Evolutionary conservation across 2,888 invertebrate species (phyloP).

Genomic region (Hylaea fasciaria): DNA sequence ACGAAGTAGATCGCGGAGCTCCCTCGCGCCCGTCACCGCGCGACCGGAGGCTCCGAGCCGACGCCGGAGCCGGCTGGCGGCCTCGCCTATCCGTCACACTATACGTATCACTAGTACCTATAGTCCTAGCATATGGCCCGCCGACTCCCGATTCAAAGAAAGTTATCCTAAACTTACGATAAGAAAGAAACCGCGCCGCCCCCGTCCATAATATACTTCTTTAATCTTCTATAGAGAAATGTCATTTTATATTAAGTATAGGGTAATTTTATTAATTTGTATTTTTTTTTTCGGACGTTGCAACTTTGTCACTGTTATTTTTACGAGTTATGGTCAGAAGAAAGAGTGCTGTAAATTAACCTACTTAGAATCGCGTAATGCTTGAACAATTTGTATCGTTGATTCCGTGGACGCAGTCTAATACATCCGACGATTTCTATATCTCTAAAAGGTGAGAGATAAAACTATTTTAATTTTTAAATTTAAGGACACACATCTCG

Average conservation of each 20-base stretch:
- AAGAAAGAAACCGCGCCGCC: slow-evolving; percentile 61
- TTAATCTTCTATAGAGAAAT: slow-evolving; percentile 72
- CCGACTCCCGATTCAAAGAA: slow-evolving; percentile 32
- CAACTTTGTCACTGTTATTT: slow-evolving; percentile 72
- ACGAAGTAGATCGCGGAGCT: slow-evolving; percentile 45
- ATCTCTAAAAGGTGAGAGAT: slow-evolving; percentile 59
- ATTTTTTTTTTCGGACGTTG: slow-evolving; percentile 75
- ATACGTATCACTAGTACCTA: slow-evolving; percentile 14
- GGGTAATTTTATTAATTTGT: slow-evolving; percentile 48
- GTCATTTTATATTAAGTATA: slow-evolving; percentile 73
- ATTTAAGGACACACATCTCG: slow-evolving; percentile 32
- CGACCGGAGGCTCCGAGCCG: slow-evolving; percentile 26
- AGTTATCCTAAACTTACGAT: slow-evolving; percentile 66
- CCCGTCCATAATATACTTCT: slow-evolving; percentile 66
- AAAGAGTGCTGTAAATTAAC: slow-evolving; percentile 71
- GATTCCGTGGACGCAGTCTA: slow-evolving; percentile 36
- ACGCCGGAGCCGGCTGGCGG: slow-evolving; percentile 23
- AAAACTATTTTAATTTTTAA: slow-evolving; percentile 51
- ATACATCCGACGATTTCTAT: slow-evolving; percentile 56
- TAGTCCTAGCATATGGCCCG: slow-evolving; percentile 22
- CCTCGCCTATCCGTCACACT: slow-evolving; percentile 22
- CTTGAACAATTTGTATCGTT: slow-evolving; percentile 30
- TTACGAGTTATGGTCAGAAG: slow-evolving; percentile 63
- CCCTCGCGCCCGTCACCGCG: slow-evolving; percentile 36
- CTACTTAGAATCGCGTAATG: slow-evolving; percentile 57